Conservation (phyloP, 2,888 invertebrate genomes). For the Perizoma affinitatum region DNA sequence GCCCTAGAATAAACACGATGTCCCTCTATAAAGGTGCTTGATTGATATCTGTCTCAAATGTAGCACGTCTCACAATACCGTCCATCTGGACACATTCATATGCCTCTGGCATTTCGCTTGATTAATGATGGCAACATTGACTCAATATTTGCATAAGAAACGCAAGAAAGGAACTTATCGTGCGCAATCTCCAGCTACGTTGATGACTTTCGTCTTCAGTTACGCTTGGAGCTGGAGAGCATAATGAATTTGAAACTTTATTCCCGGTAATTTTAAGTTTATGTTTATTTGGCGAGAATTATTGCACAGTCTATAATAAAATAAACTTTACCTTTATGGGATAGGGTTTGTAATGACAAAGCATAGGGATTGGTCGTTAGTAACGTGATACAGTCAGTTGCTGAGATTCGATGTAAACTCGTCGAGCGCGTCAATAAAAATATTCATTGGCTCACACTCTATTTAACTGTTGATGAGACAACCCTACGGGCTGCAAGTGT, state of each 20-base stretch:
- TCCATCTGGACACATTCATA: constrained; percentile 53
- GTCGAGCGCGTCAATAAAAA: constrained; percentile 80
- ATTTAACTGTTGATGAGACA: constrained; percentile 78
- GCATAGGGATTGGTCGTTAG: constrained; percentile 11
- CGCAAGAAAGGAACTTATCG: constrained; percentile 75
- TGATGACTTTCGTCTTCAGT: constrained; percentile 67
- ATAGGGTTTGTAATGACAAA: constrained; percentile 48
- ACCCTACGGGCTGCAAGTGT: constrained; percentile 55
- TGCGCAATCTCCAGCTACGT: constrained; percentile 66
- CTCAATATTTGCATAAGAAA: constrained; percentile 84
- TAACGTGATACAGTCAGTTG: constrained; percentile 47
- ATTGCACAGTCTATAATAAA: constrained; percentile 32
- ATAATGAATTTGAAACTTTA: constrained; percentile 48
- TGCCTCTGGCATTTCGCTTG: constrained; percentile 66
- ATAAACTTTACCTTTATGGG: constrained; percentile 37
- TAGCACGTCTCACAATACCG: constrained; percentile 55
- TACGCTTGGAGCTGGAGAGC: constrained; percentile 37
- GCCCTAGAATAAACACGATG: constrained; percentile 37
- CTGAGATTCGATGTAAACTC: constrained; percentile 58
- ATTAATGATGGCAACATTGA: constrained; percentile 80
- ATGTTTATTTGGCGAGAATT: constrained; percentile 36
- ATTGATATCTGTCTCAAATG: constrained; percentile 55
- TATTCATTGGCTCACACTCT: constrained; percentile 82
- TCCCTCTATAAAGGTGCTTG: constrained; percentile 47
- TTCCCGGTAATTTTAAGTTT: constrained; percentile 35